A percentile compares a stretch with the other conserved stretches of the same genome.
These are phyloP conservation scores for Drosophila anomalata DNA, from an alignment of 2,888 invertebrate genomes.

Conservation along the genomic window DNA sequence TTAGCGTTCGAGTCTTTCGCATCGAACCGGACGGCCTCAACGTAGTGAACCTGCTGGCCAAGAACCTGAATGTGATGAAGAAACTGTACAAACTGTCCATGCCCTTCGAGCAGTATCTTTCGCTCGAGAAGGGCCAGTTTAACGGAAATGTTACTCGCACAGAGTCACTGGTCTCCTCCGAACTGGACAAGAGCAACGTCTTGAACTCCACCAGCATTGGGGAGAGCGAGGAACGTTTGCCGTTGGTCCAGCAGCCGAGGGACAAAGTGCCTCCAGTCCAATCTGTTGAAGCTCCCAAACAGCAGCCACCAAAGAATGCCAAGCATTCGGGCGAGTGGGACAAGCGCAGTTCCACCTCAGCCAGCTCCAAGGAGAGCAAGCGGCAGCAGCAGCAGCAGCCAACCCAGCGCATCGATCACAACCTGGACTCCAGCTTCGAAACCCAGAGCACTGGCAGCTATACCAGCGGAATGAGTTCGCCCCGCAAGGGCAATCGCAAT, in stretches of 20 bases:
- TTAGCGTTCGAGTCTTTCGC: constrained; percentile 82
- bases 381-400: constrained; percentile 50
- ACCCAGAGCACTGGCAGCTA: constrained; percentile 67
- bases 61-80: constrained; percentile 86
- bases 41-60: constrained; percentile 80
- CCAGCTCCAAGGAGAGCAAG: constrained; percentile 77
- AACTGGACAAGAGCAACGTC: constrained; percentile 50
- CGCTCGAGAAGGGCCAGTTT: constrained; percentile 82
- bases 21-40: constrained; percentile 84
- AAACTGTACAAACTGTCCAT: constrained; percentile 84
- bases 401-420: constrained; percentile 40
- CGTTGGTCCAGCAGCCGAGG: constrained; percentile 29
- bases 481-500: constrained; percentile 66
- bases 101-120: constrained; percentile 83
- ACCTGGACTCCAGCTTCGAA: constrained; percentile 57
- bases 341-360: constrained; percentile 76
- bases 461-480: constrained; percentile 70
- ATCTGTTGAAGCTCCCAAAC: background rate
- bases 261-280: constrained; percentile 10
- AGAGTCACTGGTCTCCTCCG: constrained; percentile 52
- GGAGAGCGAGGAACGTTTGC: constrained; percentile 72
- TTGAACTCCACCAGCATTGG: constrained; percentile 72
- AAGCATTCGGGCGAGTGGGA: constrained; percentile 76
- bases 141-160: constrained; percentile 63
- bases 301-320: background rate